Evolutionary conservation across 2,113 vertebrate species (phyloP).

Genomic region (Odocoileus hemionus): DNA sequence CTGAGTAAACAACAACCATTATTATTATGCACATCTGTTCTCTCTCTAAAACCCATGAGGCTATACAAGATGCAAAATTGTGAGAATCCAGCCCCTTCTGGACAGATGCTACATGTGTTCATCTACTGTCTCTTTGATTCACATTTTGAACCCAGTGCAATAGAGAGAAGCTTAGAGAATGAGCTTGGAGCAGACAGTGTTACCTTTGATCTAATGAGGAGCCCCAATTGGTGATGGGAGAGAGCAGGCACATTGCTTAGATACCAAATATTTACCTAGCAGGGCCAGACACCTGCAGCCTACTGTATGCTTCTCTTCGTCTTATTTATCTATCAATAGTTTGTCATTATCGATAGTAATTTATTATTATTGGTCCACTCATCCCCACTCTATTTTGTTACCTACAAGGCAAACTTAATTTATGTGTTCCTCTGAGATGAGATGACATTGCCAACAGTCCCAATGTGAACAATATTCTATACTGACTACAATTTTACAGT

Average conservation of each 20-base stretch:
- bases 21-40: background rate
- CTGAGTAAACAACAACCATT: background rate
- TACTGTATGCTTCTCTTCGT: background rate
- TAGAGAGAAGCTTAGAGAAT: background rate
- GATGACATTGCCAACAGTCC: slow-evolving; percentile 83
- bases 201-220: background rate
- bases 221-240: background rate
- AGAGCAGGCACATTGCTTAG: background rate
- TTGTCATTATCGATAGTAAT: background rate
- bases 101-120: background rate
- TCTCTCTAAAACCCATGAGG: background rate
- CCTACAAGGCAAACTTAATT: slow-evolving; percentile 90
- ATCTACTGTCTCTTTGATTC: background rate
- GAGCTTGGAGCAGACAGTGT: background rate
- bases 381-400: background rate
- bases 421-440: slow-evolving; percentile 83
- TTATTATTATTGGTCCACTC: background rate
- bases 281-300: background rate
- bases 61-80: background rate
- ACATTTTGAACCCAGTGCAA: background rate
- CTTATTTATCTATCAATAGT: background rate
- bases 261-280: background rate
- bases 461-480: slow-evolving; percentile 80
- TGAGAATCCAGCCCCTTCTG: background rate
- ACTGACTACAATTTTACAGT: slow-evolving; percentile 83